Conservation (phyloP, 1,140 invertebrate species). For the Reticulitermes speratus region DNA sequence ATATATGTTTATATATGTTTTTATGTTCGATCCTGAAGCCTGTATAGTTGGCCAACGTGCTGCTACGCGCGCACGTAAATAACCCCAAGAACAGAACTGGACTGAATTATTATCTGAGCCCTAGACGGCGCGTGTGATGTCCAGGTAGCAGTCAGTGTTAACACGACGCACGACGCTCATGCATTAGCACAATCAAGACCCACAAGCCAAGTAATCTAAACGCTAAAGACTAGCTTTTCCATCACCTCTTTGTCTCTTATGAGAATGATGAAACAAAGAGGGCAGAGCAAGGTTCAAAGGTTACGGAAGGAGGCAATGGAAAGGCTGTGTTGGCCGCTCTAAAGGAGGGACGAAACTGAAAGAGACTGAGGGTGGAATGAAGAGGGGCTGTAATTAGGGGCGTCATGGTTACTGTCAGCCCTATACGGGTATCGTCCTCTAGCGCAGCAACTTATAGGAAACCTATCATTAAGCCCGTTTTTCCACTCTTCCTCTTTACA, state of each 20-base stretch:
- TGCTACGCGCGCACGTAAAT: no score
- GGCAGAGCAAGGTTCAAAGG: background rate
- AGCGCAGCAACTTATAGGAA: conserved; percentile 22
- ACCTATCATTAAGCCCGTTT: conserved; percentile 20
- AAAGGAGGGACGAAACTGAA: background rate
- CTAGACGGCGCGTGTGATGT: background rate
- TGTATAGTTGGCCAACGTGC: no score
- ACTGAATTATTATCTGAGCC: no score
- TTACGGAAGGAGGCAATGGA: background rate
- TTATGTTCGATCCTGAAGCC: no score
- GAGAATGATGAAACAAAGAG: background rate
- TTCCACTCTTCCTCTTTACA: background rate
- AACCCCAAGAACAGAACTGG: no score
- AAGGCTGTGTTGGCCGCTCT: background rate
- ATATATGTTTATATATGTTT: no score
- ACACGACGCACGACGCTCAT: background rate
- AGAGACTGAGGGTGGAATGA: background rate
- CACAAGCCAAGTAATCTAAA: conserved; percentile 12
- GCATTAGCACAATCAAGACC: background rate
- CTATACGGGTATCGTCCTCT: background rate
- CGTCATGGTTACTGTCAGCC: background rate
- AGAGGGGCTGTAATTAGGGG: conserved; percentile 23
- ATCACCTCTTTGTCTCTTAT: conserved; percentile 2
- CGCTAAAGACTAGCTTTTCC: conserved; percentile 4
- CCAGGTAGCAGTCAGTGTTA: background rate